phyloP scores from a whole-genome alignment of 1,140 invertebrate genomes.

The Nebria ingens region DNA sequence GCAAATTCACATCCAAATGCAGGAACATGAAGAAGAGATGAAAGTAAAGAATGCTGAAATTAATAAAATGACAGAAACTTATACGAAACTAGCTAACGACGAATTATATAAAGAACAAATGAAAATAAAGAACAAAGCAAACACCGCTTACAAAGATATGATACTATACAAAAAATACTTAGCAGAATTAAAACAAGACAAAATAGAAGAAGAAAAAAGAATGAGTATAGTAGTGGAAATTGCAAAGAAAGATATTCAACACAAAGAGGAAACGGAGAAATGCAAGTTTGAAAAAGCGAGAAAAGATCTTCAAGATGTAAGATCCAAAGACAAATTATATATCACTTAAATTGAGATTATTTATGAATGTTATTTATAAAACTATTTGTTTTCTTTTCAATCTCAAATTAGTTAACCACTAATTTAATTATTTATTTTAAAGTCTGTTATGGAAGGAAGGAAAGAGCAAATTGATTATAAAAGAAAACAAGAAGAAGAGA shows the following conservation, averaged over 20 bases:
- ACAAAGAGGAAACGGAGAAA: not conserved
- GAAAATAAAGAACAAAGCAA: not conserved
- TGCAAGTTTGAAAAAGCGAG: not conserved
- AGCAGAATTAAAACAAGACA: not conserved
- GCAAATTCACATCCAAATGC: too few relatives aligned
- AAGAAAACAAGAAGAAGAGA: not conserved
- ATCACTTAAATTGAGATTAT: too few relatives aligned
- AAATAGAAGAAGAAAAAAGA: not conserved
- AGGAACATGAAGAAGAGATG: too few relatives aligned
- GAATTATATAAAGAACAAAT: not conserved
- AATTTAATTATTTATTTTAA: not conserved
- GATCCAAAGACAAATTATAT: too few relatives aligned
- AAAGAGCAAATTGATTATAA: not conserved
- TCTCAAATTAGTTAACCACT: too few relatives aligned
- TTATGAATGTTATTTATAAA: too few relatives aligned
- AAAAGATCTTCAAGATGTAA: not conserved
- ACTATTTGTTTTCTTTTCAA: too few relatives aligned
- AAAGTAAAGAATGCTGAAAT: not conserved
- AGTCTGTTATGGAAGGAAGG: not conserved
- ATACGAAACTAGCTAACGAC: not conserved
- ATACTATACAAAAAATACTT: not conserved
- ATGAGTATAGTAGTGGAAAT: not conserved
- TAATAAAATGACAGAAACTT: not conserved
- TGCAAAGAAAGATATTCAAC: not conserved
- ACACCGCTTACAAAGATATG: not conserved